Evolutionary conservation across 2,797 vertebrate species (phyloP).

Genomic region (Crenuchus spilurus): DNA sequence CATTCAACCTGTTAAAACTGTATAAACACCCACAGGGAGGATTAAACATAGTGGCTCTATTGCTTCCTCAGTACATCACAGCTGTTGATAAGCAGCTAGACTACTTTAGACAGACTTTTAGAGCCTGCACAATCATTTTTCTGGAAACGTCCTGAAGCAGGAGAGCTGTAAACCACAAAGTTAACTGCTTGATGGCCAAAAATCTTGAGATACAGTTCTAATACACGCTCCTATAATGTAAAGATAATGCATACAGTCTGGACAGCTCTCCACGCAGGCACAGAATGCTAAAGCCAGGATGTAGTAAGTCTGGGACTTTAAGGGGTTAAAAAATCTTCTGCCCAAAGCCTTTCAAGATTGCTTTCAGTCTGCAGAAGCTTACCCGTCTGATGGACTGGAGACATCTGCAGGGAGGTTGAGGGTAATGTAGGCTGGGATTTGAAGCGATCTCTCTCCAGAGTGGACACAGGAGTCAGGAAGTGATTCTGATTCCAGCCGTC

Average conservation of each 20-base stretch:
- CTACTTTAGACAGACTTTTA: neutral
- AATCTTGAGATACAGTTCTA: too few species aligned
- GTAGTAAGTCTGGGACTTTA: too few species aligned
- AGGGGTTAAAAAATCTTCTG: too few species aligned
- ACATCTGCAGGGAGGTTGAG: constrained; percentile 90
- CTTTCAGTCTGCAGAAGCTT: constrained; percentile 50
- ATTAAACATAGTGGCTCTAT: neutral
- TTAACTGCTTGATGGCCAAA: too few species aligned
- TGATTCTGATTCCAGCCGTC: constrained; percentile 99
- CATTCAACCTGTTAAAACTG: constrained; percentile 4
- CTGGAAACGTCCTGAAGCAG: neutral
- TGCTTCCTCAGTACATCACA: neutral
- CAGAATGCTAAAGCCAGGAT: too few species aligned
- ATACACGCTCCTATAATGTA: too few species aligned
- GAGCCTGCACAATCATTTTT: neutral
- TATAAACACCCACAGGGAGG: neutral
- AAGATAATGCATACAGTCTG: too few species aligned
- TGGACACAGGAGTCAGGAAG: constrained; percentile 96
- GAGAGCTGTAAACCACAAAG: neutral
- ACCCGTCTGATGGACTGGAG: constrained; percentile 94
- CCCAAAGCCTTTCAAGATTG: too few species aligned
- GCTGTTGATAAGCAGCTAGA: constrained; percentile 4
- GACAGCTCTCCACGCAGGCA: too few species aligned
- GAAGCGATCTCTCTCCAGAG: constrained; percentile 92
- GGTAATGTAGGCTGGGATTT: constrained; percentile 93